phyloP scores from a whole-genome alignment of 2,888 invertebrate genomes.

The Nephrotoma guestfalica region DNA sequence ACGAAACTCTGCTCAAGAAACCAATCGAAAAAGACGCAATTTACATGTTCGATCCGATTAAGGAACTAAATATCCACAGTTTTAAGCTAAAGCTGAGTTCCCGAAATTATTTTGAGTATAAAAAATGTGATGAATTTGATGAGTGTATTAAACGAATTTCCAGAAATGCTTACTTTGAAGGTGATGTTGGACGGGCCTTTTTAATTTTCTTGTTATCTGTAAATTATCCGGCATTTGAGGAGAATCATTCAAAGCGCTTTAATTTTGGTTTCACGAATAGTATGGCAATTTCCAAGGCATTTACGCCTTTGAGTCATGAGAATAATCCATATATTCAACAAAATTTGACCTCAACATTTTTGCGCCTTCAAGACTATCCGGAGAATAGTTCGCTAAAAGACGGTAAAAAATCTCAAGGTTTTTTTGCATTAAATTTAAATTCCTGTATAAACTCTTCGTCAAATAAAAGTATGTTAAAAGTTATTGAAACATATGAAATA shows the following conservation, averaged over 20 bases:
- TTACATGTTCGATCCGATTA: slow-evolving; percentile 17
- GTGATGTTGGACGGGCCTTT: slow-evolving; percentile 15
- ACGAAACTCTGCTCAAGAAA: slow-evolving; percentile 21
- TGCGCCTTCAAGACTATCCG: neutral
- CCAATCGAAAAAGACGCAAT: slow-evolving; percentile 12
- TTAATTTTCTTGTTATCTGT: neutral
- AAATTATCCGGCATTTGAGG: neutral
- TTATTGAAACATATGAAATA: neutral
- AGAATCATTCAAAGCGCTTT: neutral
- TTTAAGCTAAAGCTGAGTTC: slow-evolving; percentile 20
- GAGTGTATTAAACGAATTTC: slow-evolving; percentile 14
- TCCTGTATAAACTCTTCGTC: neutral
- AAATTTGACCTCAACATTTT: neutral
- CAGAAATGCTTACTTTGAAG: slow-evolving; percentile 16
- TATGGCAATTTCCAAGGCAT: neutral
- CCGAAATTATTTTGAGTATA: slow-evolving; percentile 13
- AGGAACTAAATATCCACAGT: slow-evolving; percentile 18
- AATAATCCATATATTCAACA: neutral
- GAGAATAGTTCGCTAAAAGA: neutral
- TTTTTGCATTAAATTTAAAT: neutral
- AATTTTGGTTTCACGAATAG: neutral
- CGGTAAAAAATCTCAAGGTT: neutral
- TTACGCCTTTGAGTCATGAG: neutral
- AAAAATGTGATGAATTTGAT: slow-evolving; percentile 17
- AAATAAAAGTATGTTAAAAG: neutral